phyloP scores from a whole-genome alignment of 2,888 invertebrate species.

The Agriopis marginaria region DNA sequence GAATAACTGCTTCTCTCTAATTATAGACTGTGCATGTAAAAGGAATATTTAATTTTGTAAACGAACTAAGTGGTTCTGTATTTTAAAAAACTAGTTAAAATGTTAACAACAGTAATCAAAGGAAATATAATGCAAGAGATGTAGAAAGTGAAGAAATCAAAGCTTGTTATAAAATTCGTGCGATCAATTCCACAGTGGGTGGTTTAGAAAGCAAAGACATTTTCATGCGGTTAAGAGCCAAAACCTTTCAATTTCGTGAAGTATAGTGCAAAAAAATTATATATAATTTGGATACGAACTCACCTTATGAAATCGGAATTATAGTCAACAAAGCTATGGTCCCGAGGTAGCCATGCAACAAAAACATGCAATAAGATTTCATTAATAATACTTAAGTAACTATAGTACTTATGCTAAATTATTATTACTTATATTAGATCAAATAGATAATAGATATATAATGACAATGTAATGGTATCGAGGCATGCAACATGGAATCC shows the following conservation, averaged over 20 bases:
- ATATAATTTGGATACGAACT: constrained; percentile 52
- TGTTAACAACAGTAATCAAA: background rate
- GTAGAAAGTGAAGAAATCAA: background rate
- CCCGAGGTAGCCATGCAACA: constrained; percentile 82
- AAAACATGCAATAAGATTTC: constrained; percentile 77
- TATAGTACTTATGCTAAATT: background rate
- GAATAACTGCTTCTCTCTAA: background rate
- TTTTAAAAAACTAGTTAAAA: background rate
- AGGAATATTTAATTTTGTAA: background rate
- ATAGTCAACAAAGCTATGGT: constrained; percentile 84
- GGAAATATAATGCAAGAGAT: background rate
- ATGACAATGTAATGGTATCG: background rate
- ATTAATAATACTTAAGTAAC: constrained; percentile 26
- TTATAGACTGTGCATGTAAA: background rate
- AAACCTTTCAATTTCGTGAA: background rate
- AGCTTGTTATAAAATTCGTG: background rate
- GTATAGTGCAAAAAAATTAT: background rate
- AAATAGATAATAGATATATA: constrained; percentile 1
- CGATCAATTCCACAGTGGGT: constrained; percentile 6
- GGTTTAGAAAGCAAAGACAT: constrained; percentile 9
- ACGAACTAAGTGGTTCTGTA: background rate
- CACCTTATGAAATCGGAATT: constrained; percentile 78
- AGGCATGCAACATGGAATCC: background rate
- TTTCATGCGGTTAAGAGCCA: constrained; percentile 4
- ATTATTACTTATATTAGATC: background rate